A percentile compares a stretch with the other conserved stretches of the same genome.
Evolutionary conservation across 2,888 invertebrate species (phyloP).

Genomic region (Agrenia bidenticulata): DNA sequence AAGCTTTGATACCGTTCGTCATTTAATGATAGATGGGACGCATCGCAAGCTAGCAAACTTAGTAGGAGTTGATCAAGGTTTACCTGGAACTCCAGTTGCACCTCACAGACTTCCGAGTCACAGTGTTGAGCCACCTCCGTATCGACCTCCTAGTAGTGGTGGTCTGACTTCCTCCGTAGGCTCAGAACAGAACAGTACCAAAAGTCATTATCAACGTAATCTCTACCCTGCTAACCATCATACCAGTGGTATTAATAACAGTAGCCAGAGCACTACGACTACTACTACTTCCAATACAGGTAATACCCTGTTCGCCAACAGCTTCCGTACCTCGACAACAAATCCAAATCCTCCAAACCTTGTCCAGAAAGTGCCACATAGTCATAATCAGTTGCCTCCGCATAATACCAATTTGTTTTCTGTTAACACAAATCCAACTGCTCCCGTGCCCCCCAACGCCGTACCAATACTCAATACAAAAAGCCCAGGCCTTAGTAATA

Average conservation of each 20-base stretch:
- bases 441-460: conserved; percentile 12
- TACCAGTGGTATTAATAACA: conserved; percentile 14
- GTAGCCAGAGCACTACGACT: conserved; percentile 12
- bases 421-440: conserved; percentile 24
- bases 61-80: conserved; percentile 65
- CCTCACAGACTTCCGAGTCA: conserved; percentile 26
- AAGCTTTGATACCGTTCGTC: conserved; percentile 51
- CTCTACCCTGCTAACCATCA: conserved; percentile 21
- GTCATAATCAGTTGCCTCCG: conserved; percentile 29
- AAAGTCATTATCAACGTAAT: conserved; percentile 34
- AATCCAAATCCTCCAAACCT: conserved; percentile 25
- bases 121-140: conserved; percentile 8
- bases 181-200: conserved; percentile 13
- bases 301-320: conserved; percentile 18
- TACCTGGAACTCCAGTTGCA: conserved; percentile 33
- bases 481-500: conserved; percentile 29
- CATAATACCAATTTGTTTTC: conserved; percentile 22
- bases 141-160: conserved; percentile 2
- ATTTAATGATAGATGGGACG: conserved; percentile 51
- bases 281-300: conserved; percentile 23
- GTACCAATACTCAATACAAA: conserved; percentile 6
- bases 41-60: conserved; percentile 58
- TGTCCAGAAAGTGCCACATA: conserved; percentile 42
- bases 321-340: conserved; percentile 23
- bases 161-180: not conserved